These are phyloP conservation scores for Suricata suricatta DNA, from an alignment of 2,113 vertebrate species.

Conservation along the genomic window DNA sequence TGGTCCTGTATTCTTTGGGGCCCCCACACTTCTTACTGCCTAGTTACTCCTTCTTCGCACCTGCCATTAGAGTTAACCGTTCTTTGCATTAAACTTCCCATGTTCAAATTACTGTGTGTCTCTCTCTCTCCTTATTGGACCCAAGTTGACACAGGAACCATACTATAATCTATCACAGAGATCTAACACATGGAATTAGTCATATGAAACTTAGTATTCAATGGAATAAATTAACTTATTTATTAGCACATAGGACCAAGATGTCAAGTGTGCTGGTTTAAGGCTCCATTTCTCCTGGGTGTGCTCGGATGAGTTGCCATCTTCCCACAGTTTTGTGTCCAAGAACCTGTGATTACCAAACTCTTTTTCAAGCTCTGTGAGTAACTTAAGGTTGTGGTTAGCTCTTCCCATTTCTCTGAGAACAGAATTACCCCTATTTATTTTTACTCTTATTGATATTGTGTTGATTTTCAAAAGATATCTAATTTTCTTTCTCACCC, in stretches of 20 bases:
- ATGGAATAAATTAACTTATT: neutral
- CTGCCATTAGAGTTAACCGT: neutral
- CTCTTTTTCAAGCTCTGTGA: neutral
- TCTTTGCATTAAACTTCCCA: neutral
- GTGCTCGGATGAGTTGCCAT: neutral
- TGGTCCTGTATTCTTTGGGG: neutral
- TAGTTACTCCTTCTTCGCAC: neutral
- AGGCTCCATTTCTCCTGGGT: neutral
- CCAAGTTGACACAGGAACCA: neutral
- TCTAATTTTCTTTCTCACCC: neutral
- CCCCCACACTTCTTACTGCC: neutral
- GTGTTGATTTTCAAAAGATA: neutral
- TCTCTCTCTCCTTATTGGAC: neutral
- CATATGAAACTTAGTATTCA: neutral
- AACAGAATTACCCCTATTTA: neutral
- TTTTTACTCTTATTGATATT: neutral
- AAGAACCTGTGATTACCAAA: neutral
- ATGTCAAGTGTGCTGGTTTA: neutral
- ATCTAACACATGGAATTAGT: neutral
- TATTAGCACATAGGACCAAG: neutral
- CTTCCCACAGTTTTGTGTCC: neutral
- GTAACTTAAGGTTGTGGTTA: neutral
- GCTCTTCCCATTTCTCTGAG: neutral
- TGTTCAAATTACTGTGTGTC: neutral
- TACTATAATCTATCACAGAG: neutral